Conservation (phyloP, 2,113 vertebrate species). For the Hucho hucho region DNA sequence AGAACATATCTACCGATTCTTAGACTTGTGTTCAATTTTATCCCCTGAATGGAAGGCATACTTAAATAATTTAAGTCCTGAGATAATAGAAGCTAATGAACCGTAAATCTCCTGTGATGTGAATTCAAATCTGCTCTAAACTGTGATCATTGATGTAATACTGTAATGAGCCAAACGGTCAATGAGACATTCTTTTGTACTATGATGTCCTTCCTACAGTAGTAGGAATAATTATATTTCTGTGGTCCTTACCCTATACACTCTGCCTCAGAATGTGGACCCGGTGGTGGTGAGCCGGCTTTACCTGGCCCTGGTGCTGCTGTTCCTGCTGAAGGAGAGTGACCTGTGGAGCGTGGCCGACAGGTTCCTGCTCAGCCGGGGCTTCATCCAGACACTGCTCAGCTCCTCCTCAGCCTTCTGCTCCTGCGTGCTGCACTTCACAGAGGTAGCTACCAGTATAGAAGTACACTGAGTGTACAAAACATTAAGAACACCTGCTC, state of each 20-base stretch:
- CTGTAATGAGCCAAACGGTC: too few relatives aligned
- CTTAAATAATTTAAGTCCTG: neutral
- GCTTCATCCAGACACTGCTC: conserved; percentile 87
- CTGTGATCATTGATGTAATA: neutral
- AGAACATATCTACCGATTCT: too few relatives aligned
- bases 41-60: too few relatives aligned
- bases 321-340: conserved; percentile 83
- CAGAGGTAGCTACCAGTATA: conserved; percentile 77
- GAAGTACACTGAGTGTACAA: too few relatives aligned
- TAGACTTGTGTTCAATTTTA: neutral
- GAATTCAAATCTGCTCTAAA: neutral
- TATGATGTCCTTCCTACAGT: neutral
- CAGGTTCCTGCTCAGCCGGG: conserved; percentile 85
- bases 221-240: too few relatives aligned
- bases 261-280: conserved; percentile 74
- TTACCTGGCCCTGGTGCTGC: conserved; percentile 86
- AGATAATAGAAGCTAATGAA: neutral
- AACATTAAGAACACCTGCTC: too few relatives aligned
- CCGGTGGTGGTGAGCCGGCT: conserved; percentile 74
- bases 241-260: neutral
- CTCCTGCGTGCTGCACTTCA: conserved; percentile 90
- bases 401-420: conserved; percentile 85
- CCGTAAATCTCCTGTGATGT: neutral
- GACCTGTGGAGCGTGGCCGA: conserved; percentile 86
- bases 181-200: neutral